Percentiles rank a stretch among this genome's conserved stretches.
phyloP scores from a whole-genome alignment of 2,888 invertebrate species.

The Acrocera orbiculus region DNA sequence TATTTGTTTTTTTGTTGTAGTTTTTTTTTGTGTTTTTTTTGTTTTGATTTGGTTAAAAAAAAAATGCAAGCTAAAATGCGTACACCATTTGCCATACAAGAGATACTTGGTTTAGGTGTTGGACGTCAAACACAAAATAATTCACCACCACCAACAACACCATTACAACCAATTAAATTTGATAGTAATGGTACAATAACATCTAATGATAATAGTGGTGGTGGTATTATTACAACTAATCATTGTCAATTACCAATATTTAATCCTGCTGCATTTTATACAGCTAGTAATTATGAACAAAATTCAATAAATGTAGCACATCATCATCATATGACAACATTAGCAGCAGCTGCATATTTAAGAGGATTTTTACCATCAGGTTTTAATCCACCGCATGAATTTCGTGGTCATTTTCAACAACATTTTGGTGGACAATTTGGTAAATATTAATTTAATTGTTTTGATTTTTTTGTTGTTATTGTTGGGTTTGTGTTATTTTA shows the following conservation, averaged over 20 bases:
- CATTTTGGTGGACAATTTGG: conserved; percentile 30
- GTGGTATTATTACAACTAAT: conserved; percentile 15
- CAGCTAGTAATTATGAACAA: conserved; percentile 28
- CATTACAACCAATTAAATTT: conserved; percentile 1
- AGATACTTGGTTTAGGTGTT: conserved; percentile 28
- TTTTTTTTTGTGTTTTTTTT: not conserved
- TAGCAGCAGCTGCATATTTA: conserved; percentile 29
- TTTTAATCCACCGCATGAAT: conserved; percentile 27
- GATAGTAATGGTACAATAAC: conserved; percentile 3
- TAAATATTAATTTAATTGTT: conserved; percentile 16
- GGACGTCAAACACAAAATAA: conserved; percentile 16
- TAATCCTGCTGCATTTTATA: conserved; percentile 31
- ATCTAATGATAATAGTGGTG: not conserved
- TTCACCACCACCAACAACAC: conserved; percentile 14
- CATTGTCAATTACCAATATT: conserved; percentile 30
- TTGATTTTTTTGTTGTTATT: no score
- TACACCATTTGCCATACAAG: conserved; percentile 30
- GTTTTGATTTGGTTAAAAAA: conserved; percentile 8
- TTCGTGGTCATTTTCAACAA: conserved; percentile 30
- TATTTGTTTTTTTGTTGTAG: not conserved
- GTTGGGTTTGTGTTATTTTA: no score
- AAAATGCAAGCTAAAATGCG: conserved; percentile 31
- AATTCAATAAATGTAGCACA: conserved; percentile 26
- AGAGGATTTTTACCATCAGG: conserved; percentile 30
- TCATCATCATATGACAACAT: conserved; percentile 30